These are phyloP conservation scores for Danio aesculapii DNA, from an alignment of 2,797 vertebrate species.

Conservation along the genomic window DNA sequence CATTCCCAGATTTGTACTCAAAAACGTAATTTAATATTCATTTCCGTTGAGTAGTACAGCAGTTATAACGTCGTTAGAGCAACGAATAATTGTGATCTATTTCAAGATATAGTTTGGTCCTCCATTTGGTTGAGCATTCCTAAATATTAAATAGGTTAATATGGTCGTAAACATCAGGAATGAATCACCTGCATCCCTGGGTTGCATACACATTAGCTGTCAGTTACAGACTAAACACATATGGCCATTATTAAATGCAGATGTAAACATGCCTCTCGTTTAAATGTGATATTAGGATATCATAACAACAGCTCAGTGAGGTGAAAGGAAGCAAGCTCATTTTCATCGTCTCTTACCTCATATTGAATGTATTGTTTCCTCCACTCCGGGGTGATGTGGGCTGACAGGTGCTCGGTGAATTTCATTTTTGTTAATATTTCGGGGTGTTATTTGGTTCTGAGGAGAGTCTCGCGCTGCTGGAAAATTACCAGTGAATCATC, in stretches of 20 bases:
- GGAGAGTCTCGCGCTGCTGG: constrained; percentile 31
- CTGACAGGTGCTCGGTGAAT: constrained; percentile 97
- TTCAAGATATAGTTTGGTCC: background rate
- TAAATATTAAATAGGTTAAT: background rate
- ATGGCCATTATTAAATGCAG: background rate
- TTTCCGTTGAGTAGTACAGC: background rate
- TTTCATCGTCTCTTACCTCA: constrained; percentile 83
- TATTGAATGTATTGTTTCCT: constrained; percentile 98
- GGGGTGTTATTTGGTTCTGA: background rate
- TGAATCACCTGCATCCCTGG: constrained; percentile 16
- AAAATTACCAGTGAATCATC: constrained; percentile 52
- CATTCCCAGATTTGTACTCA: background rate
- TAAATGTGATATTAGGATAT: background rate
- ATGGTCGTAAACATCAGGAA: constrained; percentile 1
- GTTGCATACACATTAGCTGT: background rate
- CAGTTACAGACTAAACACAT: background rate
- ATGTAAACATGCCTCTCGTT: background rate
- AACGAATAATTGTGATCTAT: background rate
- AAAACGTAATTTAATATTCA: background rate
- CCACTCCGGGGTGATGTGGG: constrained; percentile 99
- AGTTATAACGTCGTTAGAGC: too few relatives aligned
- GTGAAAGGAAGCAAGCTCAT: background rate
- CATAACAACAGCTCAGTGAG: background rate
- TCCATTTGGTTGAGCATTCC: background rate
- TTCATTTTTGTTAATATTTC: constrained; percentile 84